Percentiles rank a stretch among this genome's conserved stretches.
Evolutionary conservation across 2,888 invertebrate species (phyloP).

Genomic region (Panzeria rudis): DNA sequence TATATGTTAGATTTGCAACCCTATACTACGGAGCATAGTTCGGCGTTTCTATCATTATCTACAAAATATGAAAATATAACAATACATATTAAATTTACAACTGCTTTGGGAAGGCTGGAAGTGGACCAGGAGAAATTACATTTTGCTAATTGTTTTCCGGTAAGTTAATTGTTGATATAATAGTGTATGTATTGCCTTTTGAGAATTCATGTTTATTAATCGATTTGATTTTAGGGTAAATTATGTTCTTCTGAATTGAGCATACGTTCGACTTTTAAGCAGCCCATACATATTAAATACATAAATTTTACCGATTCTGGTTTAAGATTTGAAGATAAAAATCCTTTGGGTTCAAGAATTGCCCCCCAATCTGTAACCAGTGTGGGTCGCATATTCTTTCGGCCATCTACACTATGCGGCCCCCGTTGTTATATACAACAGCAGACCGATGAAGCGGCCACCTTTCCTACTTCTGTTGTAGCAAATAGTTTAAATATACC

Average conservation of each 20-base stretch:
- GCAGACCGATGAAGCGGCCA: conserved; percentile 70
- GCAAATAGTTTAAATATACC: conserved; percentile 70
- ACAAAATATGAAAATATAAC: conserved; percentile 89
- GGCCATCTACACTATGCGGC: conserved; percentile 89
- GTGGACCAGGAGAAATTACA: conserved; percentile 88
- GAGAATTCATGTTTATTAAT: background rate
- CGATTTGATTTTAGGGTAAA: conserved; percentile 86
- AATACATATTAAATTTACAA: conserved; percentile 89
- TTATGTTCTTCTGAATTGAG: conserved; percentile 90
- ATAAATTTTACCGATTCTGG: conserved; percentile 86
- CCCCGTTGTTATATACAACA: conserved; percentile 79
- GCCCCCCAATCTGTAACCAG: conserved; percentile 84
- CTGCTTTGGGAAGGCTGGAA: conserved; percentile 90
- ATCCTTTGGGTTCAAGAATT: conserved; percentile 82
- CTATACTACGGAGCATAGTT: conserved; percentile 86
- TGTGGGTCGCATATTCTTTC: conserved; percentile 88
- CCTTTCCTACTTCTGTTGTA: conserved; percentile 61
- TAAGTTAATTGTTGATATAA: conserved; percentile 83
- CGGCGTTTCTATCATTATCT: conserved; percentile 88
- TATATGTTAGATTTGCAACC: conserved; percentile 89
- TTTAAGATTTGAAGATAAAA: conserved; percentile 85
- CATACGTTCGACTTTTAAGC: conserved; percentile 91
- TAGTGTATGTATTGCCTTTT: background rate
- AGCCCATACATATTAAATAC: conserved; percentile 89
- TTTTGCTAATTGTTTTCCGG: conserved; percentile 92